Percentiles rank a stretch among this genome's conserved stretches.
Conservation (phyloP, 2,888 invertebrate genomes). For the Itoplectis maculator region DNA sequence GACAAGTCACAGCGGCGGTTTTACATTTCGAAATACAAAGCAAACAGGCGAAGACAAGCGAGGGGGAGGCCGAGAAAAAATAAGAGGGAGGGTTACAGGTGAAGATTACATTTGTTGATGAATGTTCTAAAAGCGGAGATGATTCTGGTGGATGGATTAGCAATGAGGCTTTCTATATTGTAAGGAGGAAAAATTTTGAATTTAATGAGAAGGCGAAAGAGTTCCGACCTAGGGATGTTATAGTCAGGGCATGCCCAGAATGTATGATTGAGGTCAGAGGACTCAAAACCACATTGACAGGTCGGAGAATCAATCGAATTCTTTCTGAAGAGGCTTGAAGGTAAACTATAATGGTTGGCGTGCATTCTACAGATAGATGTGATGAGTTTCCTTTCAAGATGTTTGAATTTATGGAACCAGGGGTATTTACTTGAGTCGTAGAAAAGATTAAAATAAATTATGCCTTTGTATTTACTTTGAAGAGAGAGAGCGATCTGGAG, state of each 20-base stretch:
- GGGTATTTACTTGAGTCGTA: background rate
- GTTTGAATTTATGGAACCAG: slow-evolving; percentile 6
- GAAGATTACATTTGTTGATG: background rate
- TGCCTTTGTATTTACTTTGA: slow-evolving; percentile 7
- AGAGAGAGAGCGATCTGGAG: background rate
- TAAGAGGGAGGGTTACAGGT: no score
- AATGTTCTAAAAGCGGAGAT: background rate
- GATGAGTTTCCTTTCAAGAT: slow-evolving; percentile 16
- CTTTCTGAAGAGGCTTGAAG: slow-evolving; percentile 14
- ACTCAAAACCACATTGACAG: background rate
- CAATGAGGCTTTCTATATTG: slow-evolving; percentile 16
- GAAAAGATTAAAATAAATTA: slow-evolving; percentile 5
- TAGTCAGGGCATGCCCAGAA: no score
- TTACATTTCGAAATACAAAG: no score
- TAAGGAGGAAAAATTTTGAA: slow-evolving; percentile 34
- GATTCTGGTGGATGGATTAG: background rate
- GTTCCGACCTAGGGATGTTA: background rate
- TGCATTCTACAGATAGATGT: slow-evolving; percentile 22
- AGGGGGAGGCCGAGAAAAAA: no score
- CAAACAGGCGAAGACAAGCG: no score
- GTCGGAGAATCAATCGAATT: background rate
- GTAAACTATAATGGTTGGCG: background rate
- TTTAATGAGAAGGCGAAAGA: background rate
- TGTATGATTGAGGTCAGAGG: no score
- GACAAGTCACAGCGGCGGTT: background rate